Conservation (phyloP, 2,797 vertebrate species). For the Takifugu ocellatus region DNA sequence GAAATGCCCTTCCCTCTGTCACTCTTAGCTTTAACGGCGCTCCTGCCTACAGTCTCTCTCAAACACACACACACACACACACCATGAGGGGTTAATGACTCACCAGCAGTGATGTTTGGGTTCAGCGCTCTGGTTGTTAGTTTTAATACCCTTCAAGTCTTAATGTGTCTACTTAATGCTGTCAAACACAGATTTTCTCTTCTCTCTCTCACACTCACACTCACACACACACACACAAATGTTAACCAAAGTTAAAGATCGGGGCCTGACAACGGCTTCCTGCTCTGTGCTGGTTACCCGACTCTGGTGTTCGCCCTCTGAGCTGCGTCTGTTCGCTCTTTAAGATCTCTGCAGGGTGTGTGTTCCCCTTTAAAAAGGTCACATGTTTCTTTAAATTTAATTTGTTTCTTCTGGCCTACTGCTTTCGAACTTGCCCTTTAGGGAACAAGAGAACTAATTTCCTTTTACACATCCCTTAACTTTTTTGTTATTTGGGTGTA, state of each 20-base stretch:
- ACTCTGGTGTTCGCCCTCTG: background rate
- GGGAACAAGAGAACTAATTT: background rate
- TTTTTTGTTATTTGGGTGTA: no score
- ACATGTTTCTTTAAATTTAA: background rate
- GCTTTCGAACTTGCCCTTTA: background rate
- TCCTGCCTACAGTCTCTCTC: slow-evolving; percentile 3
- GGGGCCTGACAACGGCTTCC: slow-evolving; percentile 17
- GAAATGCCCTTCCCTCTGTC: slow-evolving; percentile 39
- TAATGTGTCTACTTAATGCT: slow-evolving; percentile 53
- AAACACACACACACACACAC: slow-evolving; percentile 6
- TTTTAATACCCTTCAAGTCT: slow-evolving; percentile 56
- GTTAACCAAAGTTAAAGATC: slow-evolving; percentile 10
- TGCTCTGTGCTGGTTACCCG: slow-evolving; percentile 7
- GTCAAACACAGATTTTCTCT: slow-evolving; percentile 13
- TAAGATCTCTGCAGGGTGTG: background rate
- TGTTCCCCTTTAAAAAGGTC: background rate
- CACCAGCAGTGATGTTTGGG: slow-evolving; percentile 43
- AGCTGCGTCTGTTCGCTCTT: background rate
- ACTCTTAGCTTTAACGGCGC: slow-evolving; percentile 31
- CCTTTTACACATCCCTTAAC: no score
- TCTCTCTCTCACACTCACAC: slow-evolving; percentile 2
- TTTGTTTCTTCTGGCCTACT: background rate
- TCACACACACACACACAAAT: slow-evolving; percentile 14
- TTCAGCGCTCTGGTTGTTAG: slow-evolving; percentile 53
- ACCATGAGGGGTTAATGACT: slow-evolving; percentile 53